Percentiles rank a stretch among this genome's conserved stretches.
These are phyloP conservation scores for Perccottus glenii DNA, from an alignment of 2,113 vertebrate genomes.

Conservation along the genomic window DNA sequence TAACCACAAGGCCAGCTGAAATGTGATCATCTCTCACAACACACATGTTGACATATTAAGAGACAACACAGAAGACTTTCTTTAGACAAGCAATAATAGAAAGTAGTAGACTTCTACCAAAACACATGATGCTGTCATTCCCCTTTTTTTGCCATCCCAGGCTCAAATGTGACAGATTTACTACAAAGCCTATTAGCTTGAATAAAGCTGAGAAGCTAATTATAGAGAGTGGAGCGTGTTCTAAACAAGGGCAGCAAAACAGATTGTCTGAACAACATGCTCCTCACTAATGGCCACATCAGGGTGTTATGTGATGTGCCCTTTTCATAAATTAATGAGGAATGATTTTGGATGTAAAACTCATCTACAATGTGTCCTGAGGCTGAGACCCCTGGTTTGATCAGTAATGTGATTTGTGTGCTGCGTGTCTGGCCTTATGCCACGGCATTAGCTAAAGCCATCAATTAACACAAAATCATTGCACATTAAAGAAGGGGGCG, in stretches of 20 bases:
- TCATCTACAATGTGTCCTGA: slow-evolving; percentile 44
- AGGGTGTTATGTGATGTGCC: slow-evolving; percentile 48
- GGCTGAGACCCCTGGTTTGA: slow-evolving; percentile 41
- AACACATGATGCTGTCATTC: not conserved
- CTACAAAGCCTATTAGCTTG: not conserved
- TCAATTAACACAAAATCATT: slow-evolving; percentile 57
- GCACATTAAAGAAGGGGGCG: slow-evolving; percentile 31
- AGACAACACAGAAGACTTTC: not conserved
- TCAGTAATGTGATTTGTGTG: slow-evolving; percentile 54
- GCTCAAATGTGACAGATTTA: not conserved
- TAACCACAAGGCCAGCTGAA: not conserved
- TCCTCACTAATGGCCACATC: slow-evolving; percentile 28
- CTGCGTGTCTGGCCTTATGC: slow-evolving; percentile 35
- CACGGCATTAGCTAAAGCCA: slow-evolving; percentile 52
- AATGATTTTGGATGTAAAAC: slow-evolving; percentile 45
- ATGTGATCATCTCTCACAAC: slow-evolving; percentile 17
- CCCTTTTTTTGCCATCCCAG: not conserved
- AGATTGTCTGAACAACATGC: slow-evolving; percentile 23
- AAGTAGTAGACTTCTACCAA: not conserved
- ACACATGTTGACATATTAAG: not conserved
- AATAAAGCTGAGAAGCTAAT: slow-evolving; percentile 11
- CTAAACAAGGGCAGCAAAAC: slow-evolving; percentile 12
- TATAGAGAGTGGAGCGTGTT: slow-evolving; percentile 16
- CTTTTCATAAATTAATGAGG: slow-evolving; percentile 65
- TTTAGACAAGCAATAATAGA: not conserved